Evolutionary conservation across 2,113 vertebrate genomes (phyloP).

Genomic region (Chloebia gouldiae): DNA sequence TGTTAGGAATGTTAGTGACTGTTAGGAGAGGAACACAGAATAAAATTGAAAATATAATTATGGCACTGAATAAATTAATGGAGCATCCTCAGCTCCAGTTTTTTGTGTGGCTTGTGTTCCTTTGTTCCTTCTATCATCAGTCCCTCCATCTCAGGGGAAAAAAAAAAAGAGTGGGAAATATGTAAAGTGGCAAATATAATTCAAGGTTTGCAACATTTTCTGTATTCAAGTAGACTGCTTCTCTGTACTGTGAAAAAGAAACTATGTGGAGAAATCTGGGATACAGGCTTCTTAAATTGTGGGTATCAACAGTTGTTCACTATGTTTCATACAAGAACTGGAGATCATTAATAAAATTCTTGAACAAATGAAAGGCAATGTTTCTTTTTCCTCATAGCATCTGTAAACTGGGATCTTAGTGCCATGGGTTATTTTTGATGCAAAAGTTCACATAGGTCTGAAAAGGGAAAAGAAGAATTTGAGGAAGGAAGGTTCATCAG

Average conservation of each 20-base stretch:
- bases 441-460: not conserved
- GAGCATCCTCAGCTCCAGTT: not conserved
- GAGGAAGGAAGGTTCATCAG: not conserved
- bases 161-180: not conserved
- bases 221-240: not conserved
- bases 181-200: not conserved
- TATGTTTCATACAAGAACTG: not conserved
- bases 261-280: not conserved
- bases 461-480: not conserved
- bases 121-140: not conserved
- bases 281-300: not conserved
- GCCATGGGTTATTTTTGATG: not conserved
- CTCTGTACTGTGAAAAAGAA: not conserved
- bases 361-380: not conserved
- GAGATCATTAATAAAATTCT: not conserved
- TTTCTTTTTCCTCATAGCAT: not conserved
- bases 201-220: not conserved
- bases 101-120: not conserved
- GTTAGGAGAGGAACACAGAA: not conserved
- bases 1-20: not conserved
- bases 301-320: not conserved
- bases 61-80: not conserved
- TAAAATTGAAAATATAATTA: not conserved
- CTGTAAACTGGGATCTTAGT: not conserved
- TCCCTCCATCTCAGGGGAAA: not conserved